Base-by-base conservation (phyloP, 2,888 invertebrate species). In the Pristionchus mayeri region DNA sequence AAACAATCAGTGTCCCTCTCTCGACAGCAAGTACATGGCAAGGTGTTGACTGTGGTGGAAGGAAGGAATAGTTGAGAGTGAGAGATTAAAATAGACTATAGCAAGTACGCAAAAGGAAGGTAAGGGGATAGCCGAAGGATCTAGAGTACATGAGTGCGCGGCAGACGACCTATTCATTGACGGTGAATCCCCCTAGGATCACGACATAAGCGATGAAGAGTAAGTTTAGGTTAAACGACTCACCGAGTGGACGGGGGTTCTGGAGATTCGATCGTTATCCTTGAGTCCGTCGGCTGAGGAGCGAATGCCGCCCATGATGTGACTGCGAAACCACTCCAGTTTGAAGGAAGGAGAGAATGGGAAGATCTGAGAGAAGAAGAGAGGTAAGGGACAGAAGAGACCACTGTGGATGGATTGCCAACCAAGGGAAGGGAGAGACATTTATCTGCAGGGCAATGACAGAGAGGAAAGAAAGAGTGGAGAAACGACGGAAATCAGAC, bases 241-340 rank as follows among this genome's bases (percentile, higher is more conserved):
- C 18, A 57, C 57, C 57, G n/a, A 13, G 24, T 57, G 57, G n/a
- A 57, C 24, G 27, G 57, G 57, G 24, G 57, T 57, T 57, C 57
- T 57, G 13, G 24, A 13, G 13, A 24, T n/a, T 57, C 57, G n/a
- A n/a, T 57, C 57, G 13, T 57, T 24, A 13, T 57, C 57, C 24
- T 24, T 18, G 11, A n/a, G 27, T n/a, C 1, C n/a, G 11, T 57
- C 57, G 2, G 24, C 57, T 24, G 57, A 24, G 24, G 57, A 57
- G 11, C 57, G 57, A 57, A 57, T 11, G 3, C 57, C 57, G n/a
- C 57, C 57, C 57, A n/a, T 24, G 11, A 57, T 27, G n/a, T 57
- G 57, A 57, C 2, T 24, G n/a, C 57, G 57, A n/a, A 57, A n/a
- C 57, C 57, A 57, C 57, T 57, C 57, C 57, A 57, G 57, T 57